Percentiles rank a stretch among this genome's conserved stretches.
phyloP scores from a whole-genome alignment of 1,140 invertebrate species.

The Orchesella cincta region DNA sequence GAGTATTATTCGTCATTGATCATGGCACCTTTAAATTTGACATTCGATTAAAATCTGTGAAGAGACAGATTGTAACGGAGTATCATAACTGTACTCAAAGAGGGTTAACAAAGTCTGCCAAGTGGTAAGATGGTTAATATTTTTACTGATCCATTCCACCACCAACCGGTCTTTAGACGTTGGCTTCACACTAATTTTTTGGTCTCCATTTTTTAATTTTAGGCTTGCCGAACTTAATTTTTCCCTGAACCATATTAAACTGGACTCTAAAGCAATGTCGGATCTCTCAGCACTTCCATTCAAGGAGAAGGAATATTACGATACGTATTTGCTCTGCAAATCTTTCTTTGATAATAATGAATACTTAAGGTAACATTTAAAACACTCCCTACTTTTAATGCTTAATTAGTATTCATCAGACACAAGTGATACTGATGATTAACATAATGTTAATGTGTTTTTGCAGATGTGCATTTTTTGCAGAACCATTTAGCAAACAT shows the following conservation, averaged over 20 bases:
- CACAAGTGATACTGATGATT: conserved; percentile 6
- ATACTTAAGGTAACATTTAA: conserved; percentile 67
- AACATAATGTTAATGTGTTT: neutral
- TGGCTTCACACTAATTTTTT: neutral
- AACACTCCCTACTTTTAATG: neutral
- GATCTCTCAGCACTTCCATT: conserved; percentile 56
- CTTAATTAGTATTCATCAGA: conserved; percentile 27
- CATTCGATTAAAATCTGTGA: conserved; percentile 53
- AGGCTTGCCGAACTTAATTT: conserved; percentile 80
- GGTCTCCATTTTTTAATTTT: conserved; percentile 24
- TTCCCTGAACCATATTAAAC: conserved; percentile 68
- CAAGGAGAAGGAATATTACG: conserved; percentile 63
- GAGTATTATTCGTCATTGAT: too few species aligned
- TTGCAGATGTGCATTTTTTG: conserved; percentile 75
- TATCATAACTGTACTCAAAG: conserved; percentile 55
- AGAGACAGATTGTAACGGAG: conserved; percentile 55
- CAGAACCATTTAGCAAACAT: conserved; percentile 65
- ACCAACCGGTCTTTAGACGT: too few species aligned
- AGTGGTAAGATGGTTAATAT: conserved; percentile 54
- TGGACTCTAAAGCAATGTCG: conserved; percentile 56
- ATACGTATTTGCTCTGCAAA: conserved; percentile 78
- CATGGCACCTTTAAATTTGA: neutral
- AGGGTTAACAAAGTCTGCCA: conserved; percentile 55
- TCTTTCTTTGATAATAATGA: conserved; percentile 90
- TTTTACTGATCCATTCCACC: neutral